Evolutionary conservation across 1,140 invertebrate genomes (phyloP), one percentile per base, ranked within the genome.

Genomic region (Pachypsylla venusta): DNA sequence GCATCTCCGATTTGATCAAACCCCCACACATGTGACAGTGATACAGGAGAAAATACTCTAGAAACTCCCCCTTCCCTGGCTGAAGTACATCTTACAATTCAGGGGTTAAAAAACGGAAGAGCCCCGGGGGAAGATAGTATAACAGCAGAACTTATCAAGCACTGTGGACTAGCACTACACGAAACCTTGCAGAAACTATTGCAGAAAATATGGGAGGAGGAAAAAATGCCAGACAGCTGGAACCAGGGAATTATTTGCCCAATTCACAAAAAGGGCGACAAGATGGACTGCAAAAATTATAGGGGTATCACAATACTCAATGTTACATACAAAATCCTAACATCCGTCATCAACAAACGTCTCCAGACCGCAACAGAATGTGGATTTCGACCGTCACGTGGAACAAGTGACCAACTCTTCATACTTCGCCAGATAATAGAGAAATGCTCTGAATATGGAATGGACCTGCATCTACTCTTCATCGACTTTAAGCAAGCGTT

Each of bases 251-350:
- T 65, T 19, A 61, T 65, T 5, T 35, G 27, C 13, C 61, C 65
- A 25, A 58, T 67, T 16, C 57, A 61, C 30, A 67, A 67, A 40
- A 68, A 68, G 60, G 61, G 64, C n/a, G 63, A 66, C 39, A 60
- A 57, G 25, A 25, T 55, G n/a, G 39, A 62, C 25, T 61, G 61
- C 26, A 42, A 39, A 5, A 66, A 67, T 53, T 66, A 66, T 26
- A 60, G 66, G 58, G 65, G 64, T 14, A 64, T 42, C 20, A 2
- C 53, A 19, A 19, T 58, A 20, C 13, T 26, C 27, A 42, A 48
- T n/a, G n/a, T n/a, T n/a, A n/a, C n/a, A n/a, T n/a, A n/a, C n/a
- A n/a, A n/a, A n/a, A n/a, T n/a, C n/a, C 4, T 12, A 39, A 5
- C 28, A 42, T 25, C 16, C 24, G 53, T 20, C 28, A 57, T 39